Evolutionary conservation across 2,113 vertebrate genomes (phyloP).

Genomic region (Rhegmatorhina hoffmannsi): DNA sequence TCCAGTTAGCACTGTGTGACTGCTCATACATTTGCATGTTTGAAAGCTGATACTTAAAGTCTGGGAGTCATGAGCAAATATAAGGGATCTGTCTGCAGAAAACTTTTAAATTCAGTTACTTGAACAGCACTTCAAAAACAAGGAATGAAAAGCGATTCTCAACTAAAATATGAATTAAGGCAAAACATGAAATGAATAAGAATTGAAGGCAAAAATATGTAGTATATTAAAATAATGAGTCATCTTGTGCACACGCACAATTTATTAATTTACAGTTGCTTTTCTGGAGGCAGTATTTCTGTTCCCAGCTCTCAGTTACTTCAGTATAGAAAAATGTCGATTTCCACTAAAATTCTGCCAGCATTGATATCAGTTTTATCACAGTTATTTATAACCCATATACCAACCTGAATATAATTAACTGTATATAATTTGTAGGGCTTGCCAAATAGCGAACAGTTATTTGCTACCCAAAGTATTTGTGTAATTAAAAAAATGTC

Average conservation of each 20-base stretch:
- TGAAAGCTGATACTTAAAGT: neutral
- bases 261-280: constrained; percentile 15
- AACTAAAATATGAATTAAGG: neutral
- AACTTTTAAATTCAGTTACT: neutral
- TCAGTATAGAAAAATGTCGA: constrained; percentile 36
- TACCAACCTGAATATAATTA: constrained; percentile 63
- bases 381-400: constrained; percentile 56
- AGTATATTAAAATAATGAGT: neutral
- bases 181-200: neutral
- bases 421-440: constrained; percentile 38
- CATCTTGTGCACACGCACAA: neutral
- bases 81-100: neutral
- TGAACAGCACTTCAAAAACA: neutral
- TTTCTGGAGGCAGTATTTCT: constrained; percentile 30
- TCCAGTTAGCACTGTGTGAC: neutral
- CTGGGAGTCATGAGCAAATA: neutral
- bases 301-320: constrained; percentile 28
- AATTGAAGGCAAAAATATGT: neutral
- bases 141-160: neutral
- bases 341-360: constrained; percentile 59
- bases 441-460: constrained; percentile 53
- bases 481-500: constrained; percentile 68
- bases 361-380: constrained; percentile 44
- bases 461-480: constrained; percentile 62
- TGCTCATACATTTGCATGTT: neutral